phyloP scores from a whole-genome alignment of 2,888 invertebrate genomes.

The Tenthredo livida region DNA sequence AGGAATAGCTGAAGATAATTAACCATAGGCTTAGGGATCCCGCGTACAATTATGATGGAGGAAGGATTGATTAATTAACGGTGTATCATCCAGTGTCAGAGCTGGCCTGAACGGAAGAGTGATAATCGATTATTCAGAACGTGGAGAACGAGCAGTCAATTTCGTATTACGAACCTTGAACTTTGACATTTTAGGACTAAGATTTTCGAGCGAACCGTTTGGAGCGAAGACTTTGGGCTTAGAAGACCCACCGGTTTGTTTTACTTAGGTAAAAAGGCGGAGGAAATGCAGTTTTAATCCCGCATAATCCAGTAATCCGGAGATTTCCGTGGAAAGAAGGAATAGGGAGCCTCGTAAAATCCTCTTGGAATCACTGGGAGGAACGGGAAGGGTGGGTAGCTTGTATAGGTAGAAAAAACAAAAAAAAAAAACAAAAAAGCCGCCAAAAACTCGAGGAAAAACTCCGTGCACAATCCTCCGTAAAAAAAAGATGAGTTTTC shows the following conservation, averaged over 20 bases:
- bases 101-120: background rate
- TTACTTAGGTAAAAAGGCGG: slow-evolving; percentile 14
- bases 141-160: slow-evolving; percentile 8
- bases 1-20: slow-evolving; percentile 40
- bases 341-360: slow-evolving; percentile 8
- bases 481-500: background rate
- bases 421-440: background rate
- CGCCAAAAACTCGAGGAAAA: background rate
- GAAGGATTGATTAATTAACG: slow-evolving; percentile 42
- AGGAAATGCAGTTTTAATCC: slow-evolving; percentile 44
- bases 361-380: slow-evolving; percentile 9
- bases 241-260: slow-evolving; percentile 2
- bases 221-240: background rate
- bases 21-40: slow-evolving; percentile 27
- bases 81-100: background rate
- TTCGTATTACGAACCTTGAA: background rate
- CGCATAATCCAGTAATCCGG: slow-evolving; percentile 28
- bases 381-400: background rate
- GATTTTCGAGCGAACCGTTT: background rate
- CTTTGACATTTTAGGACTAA: background rate
- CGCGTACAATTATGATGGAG: slow-evolving; percentile 18
- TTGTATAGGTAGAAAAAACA: background rate
- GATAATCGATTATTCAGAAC: slow-evolving; percentile 3
- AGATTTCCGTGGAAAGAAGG: slow-evolving; percentile 23
- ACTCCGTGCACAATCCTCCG: background rate